phyloP scores from a whole-genome alignment of 2,888 invertebrate genomes.

The Agrochola litura region DNA sequence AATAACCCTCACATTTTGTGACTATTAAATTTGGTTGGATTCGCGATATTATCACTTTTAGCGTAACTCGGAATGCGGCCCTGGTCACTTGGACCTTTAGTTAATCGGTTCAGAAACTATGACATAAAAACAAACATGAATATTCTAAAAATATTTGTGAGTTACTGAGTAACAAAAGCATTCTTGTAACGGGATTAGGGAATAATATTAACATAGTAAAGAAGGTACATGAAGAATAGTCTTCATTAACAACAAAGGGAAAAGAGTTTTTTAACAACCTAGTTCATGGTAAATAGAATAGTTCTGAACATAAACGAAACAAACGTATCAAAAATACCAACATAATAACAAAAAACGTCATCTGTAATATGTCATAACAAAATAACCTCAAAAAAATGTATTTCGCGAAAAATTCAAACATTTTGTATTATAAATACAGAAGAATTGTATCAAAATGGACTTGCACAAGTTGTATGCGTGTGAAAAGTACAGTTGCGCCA shows the following conservation, averaged over 20 bases:
- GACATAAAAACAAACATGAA: neutral
- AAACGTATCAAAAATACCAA: conserved; percentile 12
- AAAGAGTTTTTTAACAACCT: neutral
- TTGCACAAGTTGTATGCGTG: conserved; percentile 71
- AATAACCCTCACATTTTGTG: too few species aligned
- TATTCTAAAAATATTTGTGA: too few species aligned
- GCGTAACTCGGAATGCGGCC: too few species aligned
- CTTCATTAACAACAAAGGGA: neutral
- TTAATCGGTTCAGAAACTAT: conserved; percentile 28
- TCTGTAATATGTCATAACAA: conserved; percentile 57
- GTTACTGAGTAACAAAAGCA: too few species aligned
- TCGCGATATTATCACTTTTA: too few species aligned
- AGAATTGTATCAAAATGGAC: conserved; percentile 76
- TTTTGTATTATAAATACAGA: conserved; percentile 73
- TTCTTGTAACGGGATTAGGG: too few species aligned
- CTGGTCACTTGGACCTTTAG: too few species aligned
- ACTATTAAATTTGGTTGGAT: too few species aligned
- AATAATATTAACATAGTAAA: too few species aligned
- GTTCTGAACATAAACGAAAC: neutral
- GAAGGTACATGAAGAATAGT: neutral
- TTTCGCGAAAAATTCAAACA: conserved; percentile 70
- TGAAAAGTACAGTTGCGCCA: conserved; percentile 79
- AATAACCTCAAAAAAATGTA: conserved; percentile 82
- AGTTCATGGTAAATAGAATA: neutral
- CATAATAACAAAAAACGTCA: conserved; percentile 9